Base-by-base conservation (phyloP, 2,888 invertebrate genomes). In the Dendrolimus pini region DNA sequence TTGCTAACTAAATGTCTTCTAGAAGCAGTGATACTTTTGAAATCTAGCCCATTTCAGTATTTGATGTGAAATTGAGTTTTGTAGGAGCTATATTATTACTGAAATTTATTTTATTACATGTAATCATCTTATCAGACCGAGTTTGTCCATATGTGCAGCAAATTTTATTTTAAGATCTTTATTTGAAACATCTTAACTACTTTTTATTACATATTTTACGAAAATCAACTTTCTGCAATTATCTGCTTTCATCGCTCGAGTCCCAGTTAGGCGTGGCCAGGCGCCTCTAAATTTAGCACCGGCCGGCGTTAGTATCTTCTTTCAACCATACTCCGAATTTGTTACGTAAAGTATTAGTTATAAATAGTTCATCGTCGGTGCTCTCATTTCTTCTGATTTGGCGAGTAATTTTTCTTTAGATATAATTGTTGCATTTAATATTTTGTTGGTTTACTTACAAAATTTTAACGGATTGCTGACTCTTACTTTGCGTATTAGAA, bases 221-320 rank as follows among this genome's bases (percentile, higher is more conserved):
- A 30, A 41, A 41, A 30, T 42, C 47, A 47, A 47, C 30, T 6
- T 30, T 30, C 30, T 3, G 47, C 47, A 47, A 47, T 68, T 70
- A 64, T 56, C 59, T 60, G 60, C 60, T 75, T 72, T 76, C 74
- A 71, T 61, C 76, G 66, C 69, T 60, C 54, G 62, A 57, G 58
- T 63, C 80, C 80, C 62, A 72, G 71, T 80, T 72, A 76, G 82
- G 83, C 77, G 78, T 74, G 73, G 73, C 56, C 61, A 60, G 63
- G 63, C 80, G 75, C 75, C 77, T 72, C 81, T 87, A 87, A 77
- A 82, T 84, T 83, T 85, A 86, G 83, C 64, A 47, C 64, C 65
- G 64, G 65, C 64, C 59, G 59, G 67, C 59, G 52, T 60, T 65
- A 73, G 75, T 65, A 62, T 75, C 72, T 64, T 70, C 73, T 81